These are phyloP conservation scores for Adineta ricciae DNA, from an alignment of 2,888 invertebrate genomes.

Conservation along the genomic window DNA sequence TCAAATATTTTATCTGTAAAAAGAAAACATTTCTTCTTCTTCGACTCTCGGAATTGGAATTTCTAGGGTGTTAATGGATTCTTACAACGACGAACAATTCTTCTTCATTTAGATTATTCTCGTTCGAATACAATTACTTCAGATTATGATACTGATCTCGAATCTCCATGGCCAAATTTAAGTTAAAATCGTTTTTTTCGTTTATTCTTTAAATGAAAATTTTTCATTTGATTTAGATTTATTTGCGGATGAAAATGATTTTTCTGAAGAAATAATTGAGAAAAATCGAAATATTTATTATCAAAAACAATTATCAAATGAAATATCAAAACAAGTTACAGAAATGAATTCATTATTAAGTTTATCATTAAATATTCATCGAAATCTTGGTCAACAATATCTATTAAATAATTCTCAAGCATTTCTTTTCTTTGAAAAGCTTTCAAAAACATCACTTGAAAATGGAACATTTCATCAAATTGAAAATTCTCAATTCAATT, in stretches of 20 bases:
- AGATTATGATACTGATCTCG: constrained; percentile 31
- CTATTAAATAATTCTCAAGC: not conserved
- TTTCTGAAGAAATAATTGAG: not conserved
- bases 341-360: too few relatives aligned
- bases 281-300: constrained; percentile 7
- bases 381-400: not conserved
- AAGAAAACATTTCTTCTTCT: too few relatives aligned
- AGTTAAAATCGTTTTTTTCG: too few relatives aligned
- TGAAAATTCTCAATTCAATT: too few relatives aligned
- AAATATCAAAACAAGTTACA: too few relatives aligned
- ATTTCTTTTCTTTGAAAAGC: not conserved
- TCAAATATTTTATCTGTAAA: not conserved
- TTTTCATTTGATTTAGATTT: not conserved
- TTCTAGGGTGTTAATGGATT: not conserved
- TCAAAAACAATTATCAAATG: not conserved
- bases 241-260: not conserved
- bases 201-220: too few relatives aligned
- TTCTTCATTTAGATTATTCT: constrained; percentile 15
- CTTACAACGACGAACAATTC: not conserved
- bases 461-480: not conserved
- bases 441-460: not conserved
- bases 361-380: not conserved
- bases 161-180: constrained; percentile 28
- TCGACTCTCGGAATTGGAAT: too few relatives aligned
- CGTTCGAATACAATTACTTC: not conserved